Percentiles rank a stretch among this genome's conserved stretches.
Conservation (phyloP, 2,888 invertebrate genomes). For the Sesia apiformis region DNA sequence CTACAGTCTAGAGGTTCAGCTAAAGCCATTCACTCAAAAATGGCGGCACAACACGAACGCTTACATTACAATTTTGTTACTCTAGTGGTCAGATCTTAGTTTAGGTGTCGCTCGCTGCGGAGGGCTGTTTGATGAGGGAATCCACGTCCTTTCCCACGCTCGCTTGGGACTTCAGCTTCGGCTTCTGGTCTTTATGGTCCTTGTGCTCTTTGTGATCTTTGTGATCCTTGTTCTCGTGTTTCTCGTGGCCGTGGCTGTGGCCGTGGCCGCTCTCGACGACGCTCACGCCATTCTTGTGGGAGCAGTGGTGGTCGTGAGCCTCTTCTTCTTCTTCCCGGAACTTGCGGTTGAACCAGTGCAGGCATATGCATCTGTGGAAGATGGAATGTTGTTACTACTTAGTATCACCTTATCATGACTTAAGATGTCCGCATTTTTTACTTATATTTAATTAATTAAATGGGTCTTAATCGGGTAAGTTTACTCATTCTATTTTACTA, state of each 20-base stretch:
- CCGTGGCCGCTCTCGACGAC: slow-evolving; percentile 55
- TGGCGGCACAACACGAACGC: slow-evolving; percentile 22
- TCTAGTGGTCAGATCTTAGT: slow-evolving; percentile 29
- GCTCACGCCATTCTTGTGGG: slow-evolving; percentile 64
- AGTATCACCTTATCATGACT: too few relatives aligned
- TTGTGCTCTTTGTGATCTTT: slow-evolving; percentile 12
- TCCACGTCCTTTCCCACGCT: slow-evolving; percentile 75
- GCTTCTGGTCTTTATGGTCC: slow-evolving; percentile 20
- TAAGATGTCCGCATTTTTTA: too few relatives aligned
- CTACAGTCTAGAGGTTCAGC: too few relatives aligned
- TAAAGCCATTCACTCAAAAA: slow-evolving; percentile 7
- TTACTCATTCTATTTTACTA: too few relatives aligned
- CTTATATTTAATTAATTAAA: too few relatives aligned
- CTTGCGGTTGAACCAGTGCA: slow-evolving; percentile 75
- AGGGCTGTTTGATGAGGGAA: slow-evolving; percentile 69
- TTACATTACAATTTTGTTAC: slow-evolving; percentile 16
- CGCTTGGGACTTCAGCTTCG: slow-evolving; percentile 51
- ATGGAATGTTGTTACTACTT: background rate
- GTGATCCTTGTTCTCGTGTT: slow-evolving; percentile 10
- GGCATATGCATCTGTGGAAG: slow-evolving; percentile 75
- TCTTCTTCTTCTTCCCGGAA: slow-evolving; percentile 53
- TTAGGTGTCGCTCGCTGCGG: slow-evolving; percentile 66
- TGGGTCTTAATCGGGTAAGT: too few relatives aligned
- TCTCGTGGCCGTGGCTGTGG: slow-evolving; percentile 10
- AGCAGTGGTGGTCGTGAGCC: slow-evolving; percentile 41